Base-by-base conservation (phyloP, 2,888 invertebrate species). In the Itoplectis maculator region DNA sequence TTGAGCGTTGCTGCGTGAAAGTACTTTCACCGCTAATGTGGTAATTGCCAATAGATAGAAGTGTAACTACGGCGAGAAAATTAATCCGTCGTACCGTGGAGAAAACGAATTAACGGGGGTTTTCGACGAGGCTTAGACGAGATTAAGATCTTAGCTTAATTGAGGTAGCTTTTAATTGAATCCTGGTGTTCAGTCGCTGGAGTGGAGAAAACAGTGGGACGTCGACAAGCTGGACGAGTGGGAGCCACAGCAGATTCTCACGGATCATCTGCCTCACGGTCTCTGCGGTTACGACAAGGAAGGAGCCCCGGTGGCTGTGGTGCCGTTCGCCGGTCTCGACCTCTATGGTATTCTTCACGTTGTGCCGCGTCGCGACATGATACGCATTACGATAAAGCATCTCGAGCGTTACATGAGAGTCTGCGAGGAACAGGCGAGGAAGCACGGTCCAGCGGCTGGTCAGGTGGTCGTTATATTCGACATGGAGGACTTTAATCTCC, bases 251-350 rank as follows among this genome's bases (percentile, higher is more conserved):
- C 95, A 96, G 89, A 94, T 95, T 0, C 91, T 98, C 9, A 92
- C 93, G 23, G 95, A 95, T 70, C 96, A 96, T 92, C 95, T 96
- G 88, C 97, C 98, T 0, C 96, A 96, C 75, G 98, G 98, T 51
- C 93, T 95, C 11, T 93, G 95, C 72, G 98, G 98, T 0, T 96
- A 95, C 86, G 98, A 98, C 90, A 97, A 96, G 87, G 96, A 97
- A 85, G 97, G 97, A 15, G 95, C 96, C 1, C 97, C 97, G 95
- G 96, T 98, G 15, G 95, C 97, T 87, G 94, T 97, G 11, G 94
- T 97, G 45, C 97, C 97, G 0, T 97, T 98, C 90, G 95, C 96
- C 84, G 96, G 96, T 0, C 93, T 97, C 84, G 98, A 98, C 91
- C 94, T 97, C 70, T 96, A 96, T 93, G 98, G 98, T 2, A 93